Conservation (phyloP, 2,113 vertebrate genomes). For the Siniperca knerii region DNA sequence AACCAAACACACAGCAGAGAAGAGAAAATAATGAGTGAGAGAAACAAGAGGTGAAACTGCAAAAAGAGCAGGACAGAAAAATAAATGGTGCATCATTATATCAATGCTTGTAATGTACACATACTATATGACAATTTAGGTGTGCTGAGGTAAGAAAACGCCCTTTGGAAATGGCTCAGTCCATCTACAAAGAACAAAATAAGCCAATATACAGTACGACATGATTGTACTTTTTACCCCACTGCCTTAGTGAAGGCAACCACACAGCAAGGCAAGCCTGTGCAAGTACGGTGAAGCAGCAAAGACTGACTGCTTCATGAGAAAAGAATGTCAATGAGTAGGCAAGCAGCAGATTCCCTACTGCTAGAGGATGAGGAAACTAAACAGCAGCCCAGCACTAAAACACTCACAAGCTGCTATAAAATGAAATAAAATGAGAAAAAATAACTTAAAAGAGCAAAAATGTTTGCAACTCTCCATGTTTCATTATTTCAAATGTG, state of each 20-base stretch:
- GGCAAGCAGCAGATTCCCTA: constrained; percentile 23
- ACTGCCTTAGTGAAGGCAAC: constrained; percentile 18
- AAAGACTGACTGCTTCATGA: constrained; percentile 56
- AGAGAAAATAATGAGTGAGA: constrained; percentile 4
- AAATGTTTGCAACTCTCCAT: neutral
- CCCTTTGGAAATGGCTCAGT: neutral
- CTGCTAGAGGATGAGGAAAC: constrained; percentile 25
- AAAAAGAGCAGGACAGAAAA: neutral
- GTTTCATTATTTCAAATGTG: neutral
- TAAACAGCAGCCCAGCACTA: neutral
- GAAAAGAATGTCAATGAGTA: constrained; percentile 74
- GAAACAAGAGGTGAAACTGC: neutral
- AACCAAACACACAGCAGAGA: constrained; percentile 40
- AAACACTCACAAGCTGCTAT: constrained; percentile 1
- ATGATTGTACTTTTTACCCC: constrained; percentile 3
- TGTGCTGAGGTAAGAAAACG: neutral
- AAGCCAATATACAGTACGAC: neutral
- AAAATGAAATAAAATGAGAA: neutral
- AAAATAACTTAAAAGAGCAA: neutral
- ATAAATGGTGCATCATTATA: neutral
- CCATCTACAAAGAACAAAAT: neutral
- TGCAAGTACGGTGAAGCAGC: constrained; percentile 54
- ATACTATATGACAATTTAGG: neutral
- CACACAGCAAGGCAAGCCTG: constrained; percentile 46
- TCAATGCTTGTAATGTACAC: neutral